Conservation (phyloP, 2,888 invertebrate genomes). For the Cynaeus angustus region DNA sequence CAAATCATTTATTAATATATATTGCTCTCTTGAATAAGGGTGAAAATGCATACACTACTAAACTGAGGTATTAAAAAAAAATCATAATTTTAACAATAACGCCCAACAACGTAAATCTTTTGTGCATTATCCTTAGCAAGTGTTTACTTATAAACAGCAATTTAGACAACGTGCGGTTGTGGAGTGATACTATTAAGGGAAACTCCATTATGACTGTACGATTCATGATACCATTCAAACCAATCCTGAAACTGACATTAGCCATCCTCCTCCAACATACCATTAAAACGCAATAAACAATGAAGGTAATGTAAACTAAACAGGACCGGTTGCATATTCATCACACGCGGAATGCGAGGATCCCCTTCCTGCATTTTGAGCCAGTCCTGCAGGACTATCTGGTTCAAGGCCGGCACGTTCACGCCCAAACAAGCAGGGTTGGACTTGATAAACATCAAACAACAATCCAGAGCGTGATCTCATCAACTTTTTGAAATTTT, state of each 20-base stretch:
- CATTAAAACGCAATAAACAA: constrained; percentile 45
- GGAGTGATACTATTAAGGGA: constrained; percentile 36
- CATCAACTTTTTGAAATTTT: not conserved
- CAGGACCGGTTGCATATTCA: constrained; percentile 47
- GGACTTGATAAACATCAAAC: not conserved
- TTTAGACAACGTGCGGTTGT: constrained; percentile 9
- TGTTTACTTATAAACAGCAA: constrained; percentile 38
- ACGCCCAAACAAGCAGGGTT: constrained; percentile 12
- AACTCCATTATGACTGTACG: constrained; percentile 28
- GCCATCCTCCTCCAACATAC: constrained; percentile 16
- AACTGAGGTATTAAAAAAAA: too few relatives aligned
- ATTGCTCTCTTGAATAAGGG: too few relatives aligned
- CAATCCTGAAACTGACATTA: constrained; percentile 22
- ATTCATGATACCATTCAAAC: constrained; percentile 26
- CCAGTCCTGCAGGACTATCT: constrained; percentile 38
- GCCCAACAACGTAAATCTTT: too few relatives aligned
- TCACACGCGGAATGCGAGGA: constrained; percentile 37
- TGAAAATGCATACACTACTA: too few relatives aligned
- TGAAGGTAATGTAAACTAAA: constrained; percentile 36
- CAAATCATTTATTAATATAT: too few relatives aligned
- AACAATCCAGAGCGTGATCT: constrained; percentile 2
- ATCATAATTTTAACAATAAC: too few relatives aligned
- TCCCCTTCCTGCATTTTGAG: constrained; percentile 21
- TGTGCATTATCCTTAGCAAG: constrained; percentile 36
- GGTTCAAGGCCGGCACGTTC: constrained; percentile 43